Base-by-base conservation (phyloP, 2,888 invertebrate genomes). In the Adineta ricciae region DNA sequence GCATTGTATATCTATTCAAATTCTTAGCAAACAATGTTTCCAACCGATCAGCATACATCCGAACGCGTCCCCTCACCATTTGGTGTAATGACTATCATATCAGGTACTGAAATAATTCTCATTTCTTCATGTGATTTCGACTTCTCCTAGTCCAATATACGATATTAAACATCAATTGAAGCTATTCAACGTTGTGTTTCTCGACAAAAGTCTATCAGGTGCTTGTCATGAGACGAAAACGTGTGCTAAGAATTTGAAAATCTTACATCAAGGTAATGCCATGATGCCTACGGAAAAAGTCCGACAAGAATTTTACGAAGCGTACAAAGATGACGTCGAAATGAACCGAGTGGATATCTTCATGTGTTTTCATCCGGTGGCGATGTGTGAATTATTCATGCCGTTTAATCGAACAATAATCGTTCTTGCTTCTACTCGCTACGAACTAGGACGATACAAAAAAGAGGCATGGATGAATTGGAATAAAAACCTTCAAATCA, bases 401-500 rank as follows among this genome's bases (percentile, higher is more conserved):
- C 84, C 84, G 36, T 64, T 84, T 7, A 84, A 84, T 41, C 52
- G 56, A 46, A 84, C 83, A 24, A 52, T 84, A 24, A 52, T 84
- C 11, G 82, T 84, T 19, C 83, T 82, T 54, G 82, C 84, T 27
- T 82, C 84, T 19, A 82, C 82, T 54, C 36, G 84, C n/a, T 84
- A 84, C n/a, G 82, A 84, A 36, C 54, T 84, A 52, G 84, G 84
- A 32, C 52, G 73, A 52, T 84, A 54, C 21, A 11, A 27, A 16
- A 21, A 82, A 54, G n/a, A 84, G 84, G 84, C 83, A 49, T 86
- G 86, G 86, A 84, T n/a, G 9, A 85, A 84, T 38, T 84, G 86
- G 84, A 86, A 87, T 64, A 85, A 86, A 54, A 86, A 87, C 84
- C 83, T 86, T 36, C 83, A 54, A 9, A 82, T n/a, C 19, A 49